Evolutionary conservation across 2,113 vertebrate species (phyloP).

Genomic region (Spilogale gracilis): DNA sequence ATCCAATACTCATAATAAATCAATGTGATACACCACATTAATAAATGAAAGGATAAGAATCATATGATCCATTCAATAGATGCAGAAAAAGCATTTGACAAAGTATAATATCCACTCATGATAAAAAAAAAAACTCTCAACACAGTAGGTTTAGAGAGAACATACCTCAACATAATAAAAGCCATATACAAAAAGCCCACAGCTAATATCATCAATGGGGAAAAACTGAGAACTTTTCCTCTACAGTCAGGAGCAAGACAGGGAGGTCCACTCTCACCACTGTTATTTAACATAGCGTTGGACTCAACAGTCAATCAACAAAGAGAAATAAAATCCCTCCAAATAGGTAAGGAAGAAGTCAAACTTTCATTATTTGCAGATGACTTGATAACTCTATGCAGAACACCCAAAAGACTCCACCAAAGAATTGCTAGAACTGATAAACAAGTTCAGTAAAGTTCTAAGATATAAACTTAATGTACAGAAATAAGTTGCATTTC

Average conservation of each 20-base stretch:
- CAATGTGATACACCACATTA: background rate
- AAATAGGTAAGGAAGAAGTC: background rate
- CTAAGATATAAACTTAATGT: background rate
- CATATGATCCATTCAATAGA: background rate
- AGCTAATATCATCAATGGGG: background rate
- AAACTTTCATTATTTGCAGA: background rate
- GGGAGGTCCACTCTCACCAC: background rate
- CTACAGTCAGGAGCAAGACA: background rate
- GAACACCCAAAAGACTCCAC: background rate
- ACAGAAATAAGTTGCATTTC: background rate
- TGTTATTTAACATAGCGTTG: background rate
- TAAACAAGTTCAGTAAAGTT: too few species aligned
- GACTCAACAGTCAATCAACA: background rate
- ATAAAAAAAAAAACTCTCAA: background rate
- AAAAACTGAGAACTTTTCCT: background rate
- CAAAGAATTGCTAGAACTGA: too few species aligned
- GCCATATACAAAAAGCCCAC: background rate
- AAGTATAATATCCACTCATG: background rate
- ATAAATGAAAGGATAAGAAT: background rate
- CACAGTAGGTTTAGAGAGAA: background rate
- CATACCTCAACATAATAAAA: background rate
- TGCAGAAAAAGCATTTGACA: background rate
- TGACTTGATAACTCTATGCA: background rate
- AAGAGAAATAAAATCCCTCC: background rate
- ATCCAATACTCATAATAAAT: background rate